A percentile compares a stretch with the other conserved stretches of the same genome.
phyloP scores from a whole-genome alignment of 2,113 vertebrate species.

The Variabilichromis moorii region DNA sequence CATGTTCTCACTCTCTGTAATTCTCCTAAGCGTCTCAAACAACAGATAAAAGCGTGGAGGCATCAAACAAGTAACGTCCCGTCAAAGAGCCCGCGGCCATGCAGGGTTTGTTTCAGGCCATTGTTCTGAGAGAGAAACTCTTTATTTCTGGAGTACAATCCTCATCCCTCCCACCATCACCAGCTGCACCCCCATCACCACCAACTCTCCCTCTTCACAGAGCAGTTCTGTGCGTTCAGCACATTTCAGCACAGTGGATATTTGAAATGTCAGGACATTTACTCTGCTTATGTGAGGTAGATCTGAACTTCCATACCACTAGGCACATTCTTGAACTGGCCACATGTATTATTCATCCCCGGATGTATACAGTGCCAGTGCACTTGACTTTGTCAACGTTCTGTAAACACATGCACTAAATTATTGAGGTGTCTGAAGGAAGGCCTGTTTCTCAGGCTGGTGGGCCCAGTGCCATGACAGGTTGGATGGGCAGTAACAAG shows the following conservation, averaged over 20 bases:
- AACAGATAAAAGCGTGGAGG: conserved; percentile 10
- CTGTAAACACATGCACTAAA: conserved; percentile 70
- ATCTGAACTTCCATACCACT: conserved; percentile 52
- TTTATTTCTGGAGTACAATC: conserved; percentile 9
- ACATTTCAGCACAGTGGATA: conserved; percentile 59
- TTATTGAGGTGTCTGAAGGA: conserved; percentile 63
- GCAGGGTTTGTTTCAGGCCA: conserved; percentile 26
- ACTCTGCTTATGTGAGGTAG: conserved; percentile 61
- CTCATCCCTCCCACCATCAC: not conserved
- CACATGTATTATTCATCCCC: conserved; percentile 66
- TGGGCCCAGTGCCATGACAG: conserved; percentile 38
- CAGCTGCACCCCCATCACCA: not conserved
- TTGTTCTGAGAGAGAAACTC: conserved; percentile 20
- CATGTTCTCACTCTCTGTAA: not conserved
- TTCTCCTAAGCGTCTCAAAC: conserved; percentile 25
- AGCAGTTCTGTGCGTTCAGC: conserved; percentile 58
- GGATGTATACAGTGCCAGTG: conserved; percentile 37
- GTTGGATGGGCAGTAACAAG: conserved; percentile 54
- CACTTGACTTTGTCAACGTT: conserved; percentile 66
- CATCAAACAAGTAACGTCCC: not conserved
- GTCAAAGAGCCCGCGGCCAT: conserved; percentile 11
- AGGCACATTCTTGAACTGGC: conserved; percentile 44
- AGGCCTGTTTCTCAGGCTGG: conserved; percentile 17
- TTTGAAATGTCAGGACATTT: conserved; percentile 72
- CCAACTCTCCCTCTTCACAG: conserved; percentile 28